phyloP scores from a whole-genome alignment of 1,140 invertebrate species.

The Melanaphis sacchari region DNA sequence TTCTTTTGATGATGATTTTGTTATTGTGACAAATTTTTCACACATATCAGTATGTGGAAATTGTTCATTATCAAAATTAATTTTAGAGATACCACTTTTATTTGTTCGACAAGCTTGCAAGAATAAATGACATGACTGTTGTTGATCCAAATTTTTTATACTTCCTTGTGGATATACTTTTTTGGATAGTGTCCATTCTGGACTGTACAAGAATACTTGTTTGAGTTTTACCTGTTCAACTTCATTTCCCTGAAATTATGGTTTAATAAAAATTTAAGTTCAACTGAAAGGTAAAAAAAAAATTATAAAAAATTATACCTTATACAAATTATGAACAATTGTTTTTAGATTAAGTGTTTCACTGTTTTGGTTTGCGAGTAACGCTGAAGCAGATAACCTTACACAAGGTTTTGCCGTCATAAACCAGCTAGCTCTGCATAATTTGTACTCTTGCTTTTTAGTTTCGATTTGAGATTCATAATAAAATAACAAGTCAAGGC shows the following conservation, averaged over 20 bases:
- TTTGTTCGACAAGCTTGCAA: conserved; percentile 56
- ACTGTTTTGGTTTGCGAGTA: conserved; percentile 46
- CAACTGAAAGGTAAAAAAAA: background rate
- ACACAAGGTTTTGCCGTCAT: conserved; percentile 52
- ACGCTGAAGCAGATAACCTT: conserved; percentile 33
- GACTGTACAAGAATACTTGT: conserved; percentile 16
- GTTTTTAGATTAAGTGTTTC: conserved; percentile 52
- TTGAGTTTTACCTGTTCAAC: conserved; percentile 47
- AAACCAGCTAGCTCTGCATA: conserved; percentile 43
- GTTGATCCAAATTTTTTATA: conserved; percentile 33
- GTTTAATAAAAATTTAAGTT: background rate
- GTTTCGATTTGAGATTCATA: conserved; percentile 48
- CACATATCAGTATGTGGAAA: conserved; percentile 1
- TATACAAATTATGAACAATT: conserved; percentile 43
- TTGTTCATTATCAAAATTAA: conserved; percentile 46
- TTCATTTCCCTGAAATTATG: conserved; percentile 54
- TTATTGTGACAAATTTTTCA: conserved; percentile 51
- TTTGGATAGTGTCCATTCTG: conserved; percentile 39
- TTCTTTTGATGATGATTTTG: conserved; percentile 32
- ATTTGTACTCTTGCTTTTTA: conserved; percentile 48
- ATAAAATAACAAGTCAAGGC: conserved; percentile 50
- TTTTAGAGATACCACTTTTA: conserved; percentile 30
- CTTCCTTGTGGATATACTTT: conserved; percentile 33
- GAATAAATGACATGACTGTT: conserved; percentile 51
- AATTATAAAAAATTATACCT: background rate